These are phyloP conservation scores for Nemurella pictetii DNA, from an alignment of 2,888 invertebrate genomes.

Conservation along the genomic window DNA sequence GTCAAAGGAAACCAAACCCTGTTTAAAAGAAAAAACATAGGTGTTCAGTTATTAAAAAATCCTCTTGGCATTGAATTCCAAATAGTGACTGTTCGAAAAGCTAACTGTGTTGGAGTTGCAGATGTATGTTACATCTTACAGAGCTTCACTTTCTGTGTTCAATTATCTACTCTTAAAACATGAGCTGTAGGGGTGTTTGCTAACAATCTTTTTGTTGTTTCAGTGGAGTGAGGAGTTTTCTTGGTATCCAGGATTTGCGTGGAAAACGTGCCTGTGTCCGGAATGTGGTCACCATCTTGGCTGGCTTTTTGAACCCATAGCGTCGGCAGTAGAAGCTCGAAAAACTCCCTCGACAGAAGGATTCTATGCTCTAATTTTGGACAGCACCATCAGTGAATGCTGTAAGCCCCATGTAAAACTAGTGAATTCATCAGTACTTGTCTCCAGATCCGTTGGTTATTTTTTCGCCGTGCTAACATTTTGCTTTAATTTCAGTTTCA, in stretches of 20 bases:
- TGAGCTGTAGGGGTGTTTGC: neutral
- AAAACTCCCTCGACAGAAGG: slow-evolving; percentile 48
- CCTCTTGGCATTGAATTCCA: slow-evolving; percentile 60
- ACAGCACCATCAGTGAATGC: slow-evolving; percentile 49
- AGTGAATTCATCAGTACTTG: neutral
- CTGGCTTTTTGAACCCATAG: slow-evolving; percentile 59
- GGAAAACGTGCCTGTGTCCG: slow-evolving; percentile 65
- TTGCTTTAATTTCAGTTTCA: slow-evolving; percentile 54
- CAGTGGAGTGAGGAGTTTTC: slow-evolving; percentile 62
- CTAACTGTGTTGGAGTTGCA: slow-evolving; percentile 59
- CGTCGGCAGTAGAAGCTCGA: slow-evolving; percentile 46
- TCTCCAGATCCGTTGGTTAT: neutral
- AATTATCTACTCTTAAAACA: neutral
- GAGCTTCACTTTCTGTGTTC: neutral
- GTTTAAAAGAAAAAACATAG: slow-evolving; percentile 59
- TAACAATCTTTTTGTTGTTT: neutral
- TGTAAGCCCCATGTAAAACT: slow-evolving; percentile 47
- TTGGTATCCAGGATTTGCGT: slow-evolving; percentile 69
- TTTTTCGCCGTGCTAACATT: neutral
- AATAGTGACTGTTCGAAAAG: slow-evolving; percentile 58
- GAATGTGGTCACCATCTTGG: slow-evolving; percentile 65
- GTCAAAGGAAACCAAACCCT: slow-evolving; percentile 57
- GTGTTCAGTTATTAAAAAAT: slow-evolving; percentile 61
- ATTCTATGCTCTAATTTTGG: slow-evolving; percentile 50
- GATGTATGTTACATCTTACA: slow-evolving; percentile 49